Percentiles rank a stretch among this genome's conserved stretches.
Evolutionary conservation across 2,797 vertebrate genomes (phyloP).

Genomic region (Pteropus rufus): DNA sequence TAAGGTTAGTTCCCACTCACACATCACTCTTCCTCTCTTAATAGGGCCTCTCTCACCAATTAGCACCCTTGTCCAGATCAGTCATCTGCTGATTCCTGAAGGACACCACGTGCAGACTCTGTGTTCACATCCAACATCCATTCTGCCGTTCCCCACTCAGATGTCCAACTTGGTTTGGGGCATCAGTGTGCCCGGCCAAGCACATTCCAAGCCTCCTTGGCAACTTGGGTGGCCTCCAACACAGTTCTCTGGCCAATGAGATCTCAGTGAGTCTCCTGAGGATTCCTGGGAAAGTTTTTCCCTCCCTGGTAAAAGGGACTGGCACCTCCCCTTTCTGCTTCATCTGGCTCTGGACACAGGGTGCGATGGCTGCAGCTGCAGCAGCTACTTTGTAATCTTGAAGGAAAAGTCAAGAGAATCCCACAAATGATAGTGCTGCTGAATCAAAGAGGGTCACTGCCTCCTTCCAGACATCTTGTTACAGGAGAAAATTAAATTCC

Average conservation of each 20-base stretch:
- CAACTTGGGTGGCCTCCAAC: neutral
- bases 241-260: neutral
- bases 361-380: neutral
- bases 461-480: neutral
- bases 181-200: neutral
- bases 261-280: neutral
- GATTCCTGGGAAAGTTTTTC: neutral
- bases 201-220: neutral
- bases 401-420: neutral
- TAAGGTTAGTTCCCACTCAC: neutral
- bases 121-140: no score
- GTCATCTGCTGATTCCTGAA: neutral
- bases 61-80: neutral
- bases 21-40: neutral
- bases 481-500: neutral
- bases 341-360: neutral
- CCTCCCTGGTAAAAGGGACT: neutral
- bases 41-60: neutral
- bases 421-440: neutral
- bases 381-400: neutral
- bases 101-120: neutral
- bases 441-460: neutral
- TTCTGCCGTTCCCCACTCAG: neutral
- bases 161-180: neutral
- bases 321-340: neutral